phyloP scores from a whole-genome alignment of 2,797 vertebrate species.

The Brotula barbata region DNA sequence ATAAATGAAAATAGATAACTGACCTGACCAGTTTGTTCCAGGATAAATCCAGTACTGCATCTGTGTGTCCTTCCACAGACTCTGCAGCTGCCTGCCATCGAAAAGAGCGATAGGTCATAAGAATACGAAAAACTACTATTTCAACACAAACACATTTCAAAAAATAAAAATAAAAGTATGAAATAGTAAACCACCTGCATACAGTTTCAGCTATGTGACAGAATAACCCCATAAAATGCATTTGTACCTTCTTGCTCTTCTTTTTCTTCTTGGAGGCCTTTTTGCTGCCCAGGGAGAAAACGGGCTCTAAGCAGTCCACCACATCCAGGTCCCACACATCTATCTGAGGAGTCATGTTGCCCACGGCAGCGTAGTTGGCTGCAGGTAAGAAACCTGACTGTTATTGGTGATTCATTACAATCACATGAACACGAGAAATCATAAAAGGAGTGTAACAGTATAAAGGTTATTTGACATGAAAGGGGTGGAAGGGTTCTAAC shows the following conservation, averaged over 20 bases:
- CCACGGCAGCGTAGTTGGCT: slow-evolving; percentile 92
- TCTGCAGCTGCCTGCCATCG: slow-evolving; percentile 78
- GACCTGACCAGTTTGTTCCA: slow-evolving; percentile 95
- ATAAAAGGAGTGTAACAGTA: not conserved
- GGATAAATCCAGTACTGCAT: slow-evolving; percentile 93
- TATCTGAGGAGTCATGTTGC: slow-evolving; percentile 96
- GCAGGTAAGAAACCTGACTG: not conserved
- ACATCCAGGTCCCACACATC: slow-evolving; percentile 97
- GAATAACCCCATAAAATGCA: not conserved
- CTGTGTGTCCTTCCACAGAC: slow-evolving; percentile 83
- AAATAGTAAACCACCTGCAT: not conserved
- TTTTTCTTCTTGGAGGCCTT: slow-evolving; percentile 89
- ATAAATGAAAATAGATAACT: too few species aligned
- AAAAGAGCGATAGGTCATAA: not conserved
- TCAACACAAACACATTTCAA: not conserved
- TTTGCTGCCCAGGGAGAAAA: slow-evolving; percentile 90
- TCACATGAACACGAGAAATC: not conserved
- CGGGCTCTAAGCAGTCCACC: slow-evolving; percentile 94
- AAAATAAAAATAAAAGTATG: not conserved
- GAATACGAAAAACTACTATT: too few species aligned
- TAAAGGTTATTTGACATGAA: too few species aligned
- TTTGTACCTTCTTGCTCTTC: slow-evolving; percentile 87
- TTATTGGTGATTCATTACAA: not conserved
- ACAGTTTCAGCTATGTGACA: not conserved
- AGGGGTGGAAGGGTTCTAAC: slow-evolving; percentile 64